Conservation (phyloP, 2,888 invertebrate species). For the Macaria notata region DNA sequence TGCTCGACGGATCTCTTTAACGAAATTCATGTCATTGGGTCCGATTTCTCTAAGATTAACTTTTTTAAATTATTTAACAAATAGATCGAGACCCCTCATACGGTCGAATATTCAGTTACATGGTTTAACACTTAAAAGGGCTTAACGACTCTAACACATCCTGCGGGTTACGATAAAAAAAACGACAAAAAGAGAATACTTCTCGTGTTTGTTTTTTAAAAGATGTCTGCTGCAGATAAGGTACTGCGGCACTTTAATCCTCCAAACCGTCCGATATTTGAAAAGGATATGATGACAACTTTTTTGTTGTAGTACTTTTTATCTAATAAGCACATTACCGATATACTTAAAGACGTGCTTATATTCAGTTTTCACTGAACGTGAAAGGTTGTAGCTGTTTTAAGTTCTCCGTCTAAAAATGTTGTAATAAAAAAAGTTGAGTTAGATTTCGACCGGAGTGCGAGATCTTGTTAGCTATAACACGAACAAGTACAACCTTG, state of each 20-base stretch:
- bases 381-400: slow-evolving; percentile 31
- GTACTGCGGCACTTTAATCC: slow-evolving; percentile 80
- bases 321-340: slow-evolving; percentile 75
- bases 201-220: slow-evolving; percentile 81
- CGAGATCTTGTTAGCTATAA: too few species aligned
- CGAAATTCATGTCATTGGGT: slow-evolving; percentile 80
- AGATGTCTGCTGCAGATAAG: slow-evolving; percentile 81
- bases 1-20: slow-evolving; percentile 76
- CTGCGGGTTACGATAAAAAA: slow-evolving; percentile 82
- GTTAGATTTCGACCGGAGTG: too few species aligned
- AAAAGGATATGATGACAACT: slow-evolving; percentile 82
- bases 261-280: slow-evolving; percentile 77
- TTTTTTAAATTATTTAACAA: slow-evolving; percentile 80
- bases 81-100: slow-evolving; percentile 78
- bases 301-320: slow-evolving; percentile 65
- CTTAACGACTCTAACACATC: slow-evolving; percentile 83
- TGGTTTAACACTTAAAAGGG: slow-evolving; percentile 83
- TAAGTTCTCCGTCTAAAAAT: neutral
- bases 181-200: slow-evolving; percentile 77
- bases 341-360: slow-evolving; percentile 58
- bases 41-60: slow-evolving; percentile 80
- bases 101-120: slow-evolving; percentile 81
- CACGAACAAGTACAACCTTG: too few species aligned
- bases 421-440: too few species aligned
- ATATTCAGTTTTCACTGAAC: slow-evolving; percentile 30